These are phyloP conservation scores for Sciurus carolinensis DNA, from an alignment of 2,797 vertebrate species.

Conservation along the genomic window DNA sequence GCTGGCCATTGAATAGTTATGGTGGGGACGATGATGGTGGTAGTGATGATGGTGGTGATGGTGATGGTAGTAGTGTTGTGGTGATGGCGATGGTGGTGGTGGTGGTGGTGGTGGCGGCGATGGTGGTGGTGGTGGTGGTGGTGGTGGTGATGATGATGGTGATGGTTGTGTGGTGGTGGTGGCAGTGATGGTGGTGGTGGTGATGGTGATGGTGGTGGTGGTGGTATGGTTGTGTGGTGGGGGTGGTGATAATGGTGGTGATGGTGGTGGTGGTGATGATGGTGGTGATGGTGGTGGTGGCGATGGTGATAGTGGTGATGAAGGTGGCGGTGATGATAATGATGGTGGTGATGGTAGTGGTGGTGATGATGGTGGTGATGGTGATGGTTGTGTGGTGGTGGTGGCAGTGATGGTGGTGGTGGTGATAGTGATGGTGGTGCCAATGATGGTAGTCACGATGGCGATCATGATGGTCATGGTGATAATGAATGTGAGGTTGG, in stretches of 20 bases:
- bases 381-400: no score
- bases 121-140: neutral
- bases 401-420: accelerated
- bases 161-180: no score
- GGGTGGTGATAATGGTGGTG: neutral
- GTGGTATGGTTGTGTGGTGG: accelerated
- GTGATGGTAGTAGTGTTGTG: accelerated
- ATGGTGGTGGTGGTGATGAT: neutral
- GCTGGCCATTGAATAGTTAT: neutral
- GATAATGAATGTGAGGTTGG: neutral
- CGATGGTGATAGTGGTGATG: neutral
- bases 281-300: accelerated
- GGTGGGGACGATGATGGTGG: accelerated
- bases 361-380: accelerated
- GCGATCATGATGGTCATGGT: neutral
- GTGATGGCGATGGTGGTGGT: accelerated
- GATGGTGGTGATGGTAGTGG: neutral
- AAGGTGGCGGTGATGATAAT: neutral
- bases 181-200: accelerated
- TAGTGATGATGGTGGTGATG: neutral
- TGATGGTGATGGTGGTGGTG: accelerated
- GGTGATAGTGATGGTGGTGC: accelerated
- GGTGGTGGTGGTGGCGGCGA: accelerated
- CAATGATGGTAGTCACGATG: accelerated
- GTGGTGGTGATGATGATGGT: accelerated